These are phyloP conservation scores for Pogona vitticeps DNA, from an alignment of 2,113 vertebrate species.

Conservation along the genomic window DNA sequence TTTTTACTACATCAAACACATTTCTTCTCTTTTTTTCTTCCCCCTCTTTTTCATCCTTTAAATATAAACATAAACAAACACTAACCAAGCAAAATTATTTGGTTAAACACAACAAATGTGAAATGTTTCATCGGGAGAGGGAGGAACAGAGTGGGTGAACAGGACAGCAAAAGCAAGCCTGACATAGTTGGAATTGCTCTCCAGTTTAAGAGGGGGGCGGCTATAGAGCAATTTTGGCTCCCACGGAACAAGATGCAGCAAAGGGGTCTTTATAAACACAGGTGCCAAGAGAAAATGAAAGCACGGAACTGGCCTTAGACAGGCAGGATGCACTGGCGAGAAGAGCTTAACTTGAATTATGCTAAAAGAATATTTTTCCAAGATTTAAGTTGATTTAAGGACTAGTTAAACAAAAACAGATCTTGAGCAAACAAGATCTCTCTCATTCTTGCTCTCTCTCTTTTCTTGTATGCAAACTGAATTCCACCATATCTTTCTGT, in stretches of 20 bases:
- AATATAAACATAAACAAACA: slow-evolving; percentile 57
- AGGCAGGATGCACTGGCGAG: background rate
- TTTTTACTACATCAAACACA: slow-evolving; percentile 6
- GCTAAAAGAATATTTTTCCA: too few species aligned
- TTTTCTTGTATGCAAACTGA: background rate
- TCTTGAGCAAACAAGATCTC: background rate
- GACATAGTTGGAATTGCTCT: slow-evolving; percentile 45
- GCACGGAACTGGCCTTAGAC: slow-evolving; percentile 36
- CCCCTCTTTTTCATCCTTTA: slow-evolving; percentile 28
- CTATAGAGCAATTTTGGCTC: slow-evolving; percentile 34
- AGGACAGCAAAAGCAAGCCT: slow-evolving; percentile 70
- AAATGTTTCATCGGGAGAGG: slow-evolving; percentile 60
- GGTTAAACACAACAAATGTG: slow-evolving; percentile 61
- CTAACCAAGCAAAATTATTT: slow-evolving; percentile 51
- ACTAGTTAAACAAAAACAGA: background rate
- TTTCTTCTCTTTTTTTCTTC: slow-evolving; percentile 49
- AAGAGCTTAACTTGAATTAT: background rate
- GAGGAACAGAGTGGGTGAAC: slow-evolving; percentile 47
- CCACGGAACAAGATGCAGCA: slow-evolving; percentile 41
- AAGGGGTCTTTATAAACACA: slow-evolving; percentile 52
- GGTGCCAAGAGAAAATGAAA: slow-evolving; percentile 64
- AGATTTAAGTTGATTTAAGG: background rate
- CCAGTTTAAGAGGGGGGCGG: slow-evolving; percentile 31
- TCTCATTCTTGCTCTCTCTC: background rate
- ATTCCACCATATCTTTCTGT: background rate